These are phyloP conservation scores for Ichneumoninae sp. DNA, from an alignment of 2,888 invertebrate genomes.

Conservation along the genomic window DNA sequence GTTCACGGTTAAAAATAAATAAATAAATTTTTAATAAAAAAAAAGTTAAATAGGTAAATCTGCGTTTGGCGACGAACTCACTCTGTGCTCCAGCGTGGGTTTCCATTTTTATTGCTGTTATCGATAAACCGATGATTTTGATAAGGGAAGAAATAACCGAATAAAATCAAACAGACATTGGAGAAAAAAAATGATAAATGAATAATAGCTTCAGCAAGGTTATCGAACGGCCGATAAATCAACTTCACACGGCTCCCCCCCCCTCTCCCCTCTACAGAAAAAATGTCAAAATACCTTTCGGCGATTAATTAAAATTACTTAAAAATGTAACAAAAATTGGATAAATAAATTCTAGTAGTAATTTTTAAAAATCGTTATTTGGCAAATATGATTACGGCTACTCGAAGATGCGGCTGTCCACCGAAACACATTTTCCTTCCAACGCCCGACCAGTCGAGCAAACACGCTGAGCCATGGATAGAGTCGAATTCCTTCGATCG, in stretches of 20 bases:
- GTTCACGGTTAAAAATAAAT: background rate
- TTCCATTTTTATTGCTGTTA: slow-evolving; percentile 42
- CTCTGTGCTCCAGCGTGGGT: slow-evolving; percentile 27
- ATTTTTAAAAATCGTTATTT: background rate
- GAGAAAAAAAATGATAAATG: slow-evolving; percentile 10
- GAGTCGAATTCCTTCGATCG: slow-evolving; percentile 13
- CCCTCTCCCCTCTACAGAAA: background rate
- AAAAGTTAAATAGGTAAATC: background rate
- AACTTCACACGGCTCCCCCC: slow-evolving; percentile 28
- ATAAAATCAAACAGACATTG: slow-evolving; percentile 4
- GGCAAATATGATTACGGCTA: slow-evolving; percentile 74
- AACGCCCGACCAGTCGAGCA: slow-evolving; percentile 4
- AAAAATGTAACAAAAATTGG: slow-evolving; percentile 39
- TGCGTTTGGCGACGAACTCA: slow-evolving; percentile 5
- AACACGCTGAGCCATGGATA: background rate
- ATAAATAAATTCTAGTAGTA: slow-evolving; percentile 6
- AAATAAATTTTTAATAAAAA: background rate
- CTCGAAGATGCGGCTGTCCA: slow-evolving; percentile 74
- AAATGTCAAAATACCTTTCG: slow-evolving; percentile 47
- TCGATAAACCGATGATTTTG: slow-evolving; percentile 45
- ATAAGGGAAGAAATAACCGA: slow-evolving; percentile 10
- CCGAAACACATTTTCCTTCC: slow-evolving; percentile 7
- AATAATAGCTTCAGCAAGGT: slow-evolving; percentile 12
- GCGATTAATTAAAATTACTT: slow-evolving; percentile 46
- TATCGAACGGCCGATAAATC: slow-evolving; percentile 7